Percentiles rank a stretch among this genome's conserved stretches.
These are phyloP conservation scores for Tiphia femorata DNA, from an alignment of 2,888 invertebrate species.

Conservation along the genomic window DNA sequence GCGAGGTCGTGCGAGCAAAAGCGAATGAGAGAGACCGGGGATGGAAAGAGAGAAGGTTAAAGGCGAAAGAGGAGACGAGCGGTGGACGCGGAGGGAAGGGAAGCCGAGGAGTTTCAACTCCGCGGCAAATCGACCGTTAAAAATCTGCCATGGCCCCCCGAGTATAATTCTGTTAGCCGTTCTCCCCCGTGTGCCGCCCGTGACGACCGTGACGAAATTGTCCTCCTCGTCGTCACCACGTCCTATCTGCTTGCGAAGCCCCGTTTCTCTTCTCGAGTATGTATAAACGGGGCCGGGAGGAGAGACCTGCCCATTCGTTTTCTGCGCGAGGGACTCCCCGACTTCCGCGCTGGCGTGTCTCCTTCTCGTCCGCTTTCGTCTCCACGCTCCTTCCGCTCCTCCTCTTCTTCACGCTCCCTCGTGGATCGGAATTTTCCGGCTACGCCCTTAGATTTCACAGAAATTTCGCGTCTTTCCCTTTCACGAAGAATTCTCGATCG, in stretches of 20 bases:
- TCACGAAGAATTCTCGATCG: too few relatives aligned
- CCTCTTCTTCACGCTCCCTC: background rate
- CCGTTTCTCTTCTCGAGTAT: background rate
- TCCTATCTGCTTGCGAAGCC: conserved; percentile 9
- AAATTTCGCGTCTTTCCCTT: too few relatives aligned
- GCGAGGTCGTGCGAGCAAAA: background rate
- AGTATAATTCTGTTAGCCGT: conserved; percentile 46
- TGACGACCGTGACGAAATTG: conserved; percentile 46
- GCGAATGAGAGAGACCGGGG: conserved; percentile 6
- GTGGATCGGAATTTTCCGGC: conserved; percentile 14
- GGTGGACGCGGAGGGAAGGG: conserved; percentile 18
- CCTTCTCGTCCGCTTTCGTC: too few relatives aligned
- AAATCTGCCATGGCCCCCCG: conserved; percentile 51
- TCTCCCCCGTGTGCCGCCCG: conserved; percentile 17
- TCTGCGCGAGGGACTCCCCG: conserved; percentile 26
- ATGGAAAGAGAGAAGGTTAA: background rate
- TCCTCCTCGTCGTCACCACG: conserved; percentile 18
- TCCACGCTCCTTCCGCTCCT: too few relatives aligned
- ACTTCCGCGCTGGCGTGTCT: conserved; percentile 26
- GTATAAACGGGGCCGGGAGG: conserved; percentile 17
- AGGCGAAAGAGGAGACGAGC: conserved; percentile 18
- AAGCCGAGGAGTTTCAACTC: conserved; percentile 28
- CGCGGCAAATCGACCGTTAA: conserved; percentile 67
- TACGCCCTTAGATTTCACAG: conserved; percentile 21
- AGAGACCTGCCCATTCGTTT: conserved; percentile 37